Percentiles rank a stretch among this genome's conserved stretches.
Conservation (phyloP, 2,797 vertebrate genomes). For the Spheniscus humboldti region DNA sequence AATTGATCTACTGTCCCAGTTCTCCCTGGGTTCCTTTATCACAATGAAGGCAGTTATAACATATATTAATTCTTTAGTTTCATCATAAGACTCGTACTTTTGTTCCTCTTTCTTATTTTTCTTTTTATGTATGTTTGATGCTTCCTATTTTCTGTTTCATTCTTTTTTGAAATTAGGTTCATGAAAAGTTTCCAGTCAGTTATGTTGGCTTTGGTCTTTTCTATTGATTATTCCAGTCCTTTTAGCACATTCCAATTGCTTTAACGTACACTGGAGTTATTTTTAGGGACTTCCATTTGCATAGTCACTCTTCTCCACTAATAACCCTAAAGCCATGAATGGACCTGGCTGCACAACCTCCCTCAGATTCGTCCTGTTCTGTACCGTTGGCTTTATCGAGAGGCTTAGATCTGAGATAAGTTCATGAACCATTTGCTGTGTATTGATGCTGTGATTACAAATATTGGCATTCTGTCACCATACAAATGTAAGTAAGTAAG, state of each 20-base stretch:
- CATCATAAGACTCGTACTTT: not conserved
- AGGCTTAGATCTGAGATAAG: not conserved
- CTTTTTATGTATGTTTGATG: not conserved
- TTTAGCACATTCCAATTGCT: constrained; percentile 10
- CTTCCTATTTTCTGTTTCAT: not conserved
- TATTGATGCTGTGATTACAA: not conserved
- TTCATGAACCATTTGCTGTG: not conserved
- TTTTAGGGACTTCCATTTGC: constrained; percentile 27
- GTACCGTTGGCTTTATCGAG: not conserved
- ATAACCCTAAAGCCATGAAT: not conserved
- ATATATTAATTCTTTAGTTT: not conserved
- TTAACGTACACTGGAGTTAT: not conserved
- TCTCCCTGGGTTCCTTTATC: not conserved
- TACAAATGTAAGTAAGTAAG: not conserved
- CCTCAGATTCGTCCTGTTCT: not conserved
- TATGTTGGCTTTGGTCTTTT: not conserved
- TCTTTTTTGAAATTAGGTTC: not conserved
- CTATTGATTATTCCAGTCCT: constrained; percentile 37
- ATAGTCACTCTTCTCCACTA: not conserved
- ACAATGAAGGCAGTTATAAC: not conserved
- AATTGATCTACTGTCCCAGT: not conserved
- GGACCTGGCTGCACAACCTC: not conserved
- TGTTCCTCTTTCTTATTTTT: not conserved
- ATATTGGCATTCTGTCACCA: not conserved
- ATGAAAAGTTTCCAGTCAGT: not conserved